Base-by-base conservation (phyloP, 2,888 invertebrate genomes). In the Saturnia japonica region DNA sequence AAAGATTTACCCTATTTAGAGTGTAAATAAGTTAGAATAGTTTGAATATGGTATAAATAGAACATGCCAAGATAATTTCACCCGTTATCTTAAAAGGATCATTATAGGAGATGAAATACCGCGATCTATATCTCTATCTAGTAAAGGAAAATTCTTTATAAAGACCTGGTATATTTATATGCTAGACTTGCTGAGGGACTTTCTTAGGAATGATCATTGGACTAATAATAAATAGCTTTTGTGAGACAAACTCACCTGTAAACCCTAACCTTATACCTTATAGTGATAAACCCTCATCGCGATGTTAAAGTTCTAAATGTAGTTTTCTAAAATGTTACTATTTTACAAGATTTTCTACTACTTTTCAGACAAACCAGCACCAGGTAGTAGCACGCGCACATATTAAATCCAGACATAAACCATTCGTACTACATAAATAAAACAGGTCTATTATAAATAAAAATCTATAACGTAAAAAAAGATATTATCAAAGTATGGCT, bases 401-500 rank as follows among this genome's bases (percentile, higher is more conserved):
- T 14, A 47, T 16, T 47, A 16, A 47, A 47, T 1, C 45, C 14
- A 45, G 45, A 14, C 12, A 45, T 42, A 42, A 45, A 8, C 0
- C 4, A 9, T 42, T n/a, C n/a, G n/a, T n/a, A n/a, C n/a, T n/a
- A 47, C 47, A 1, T 19, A n/a, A 47, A 47, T 47, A 47, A n/a
- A 16, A 6, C 22, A 8, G 54, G 54, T 25, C 12, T 11, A n/a
- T n/a, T n/a, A n/a, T n/a, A 22, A 22, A 28, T 64, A 80, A 76
- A 79, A 80, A 72, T 72, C 69, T 72, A 70, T 19, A 22, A 68
- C 47, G 68, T 16, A 71, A 71, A 71, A 54, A 22, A 79, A 82
- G 80, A 82, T 80, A 88, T 87, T 86, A 84, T 78, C 78, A 77
- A 84, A 87, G 82, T 86, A 82, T 47, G 73, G 68, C 78, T 54